These are phyloP conservation scores for Drosophila diplacantha DNA, from an alignment of 2,888 invertebrate genomes.

Conservation along the genomic window DNA sequence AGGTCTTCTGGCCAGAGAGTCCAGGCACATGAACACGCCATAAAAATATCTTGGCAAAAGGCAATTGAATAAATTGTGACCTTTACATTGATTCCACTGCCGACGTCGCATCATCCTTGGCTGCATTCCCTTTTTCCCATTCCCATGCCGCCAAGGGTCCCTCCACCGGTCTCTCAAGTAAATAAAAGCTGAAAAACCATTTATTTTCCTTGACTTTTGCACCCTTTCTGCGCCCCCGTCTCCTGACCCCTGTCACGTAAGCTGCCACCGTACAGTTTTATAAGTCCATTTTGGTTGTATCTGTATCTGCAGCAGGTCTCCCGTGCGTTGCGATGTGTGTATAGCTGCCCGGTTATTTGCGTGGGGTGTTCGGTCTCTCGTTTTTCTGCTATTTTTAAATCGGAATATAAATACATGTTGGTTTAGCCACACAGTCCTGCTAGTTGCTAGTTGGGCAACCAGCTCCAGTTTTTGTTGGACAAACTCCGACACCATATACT, in stretches of 20 bases:
- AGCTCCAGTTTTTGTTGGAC: slow-evolving; percentile 37
- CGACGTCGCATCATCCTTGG: slow-evolving; percentile 17
- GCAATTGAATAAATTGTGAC: slow-evolving; percentile 72
- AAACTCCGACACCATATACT: slow-evolving; percentile 11
- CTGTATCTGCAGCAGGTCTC: slow-evolving; percentile 16
- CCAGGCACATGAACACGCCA: slow-evolving; percentile 64
- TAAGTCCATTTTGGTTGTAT: slow-evolving; percentile 59
- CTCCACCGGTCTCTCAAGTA: slow-evolving; percentile 44
- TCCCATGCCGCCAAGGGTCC: slow-evolving; percentile 1
- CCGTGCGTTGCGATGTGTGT: slow-evolving; percentile 35
- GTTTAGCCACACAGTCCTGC: slow-evolving; percentile 31
- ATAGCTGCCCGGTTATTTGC: slow-evolving; percentile 30
- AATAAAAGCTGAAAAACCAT: slow-evolving; percentile 67
- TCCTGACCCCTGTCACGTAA: slow-evolving; percentile 46
- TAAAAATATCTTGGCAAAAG: slow-evolving; percentile 67
- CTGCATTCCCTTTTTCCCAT: slow-evolving; percentile 19
- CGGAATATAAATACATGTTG: slow-evolving; percentile 66
- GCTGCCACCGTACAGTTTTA: slow-evolving; percentile 58
- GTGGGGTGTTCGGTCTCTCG: slow-evolving; percentile 8
- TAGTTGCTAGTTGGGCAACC: slow-evolving; percentile 30
- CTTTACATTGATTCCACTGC: slow-evolving; percentile 67
- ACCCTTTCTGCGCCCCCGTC: slow-evolving; percentile 48
- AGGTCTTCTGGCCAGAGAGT: slow-evolving; percentile 42
- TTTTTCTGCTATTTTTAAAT: slow-evolving; percentile 61
- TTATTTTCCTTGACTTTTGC: slow-evolving; percentile 66